Percentiles rank a stretch among this genome's conserved stretches.
These are phyloP conservation scores for Archivesica marissinica DNA, from an alignment of 1,140 invertebrate genomes.

Conservation along the genomic window DNA sequence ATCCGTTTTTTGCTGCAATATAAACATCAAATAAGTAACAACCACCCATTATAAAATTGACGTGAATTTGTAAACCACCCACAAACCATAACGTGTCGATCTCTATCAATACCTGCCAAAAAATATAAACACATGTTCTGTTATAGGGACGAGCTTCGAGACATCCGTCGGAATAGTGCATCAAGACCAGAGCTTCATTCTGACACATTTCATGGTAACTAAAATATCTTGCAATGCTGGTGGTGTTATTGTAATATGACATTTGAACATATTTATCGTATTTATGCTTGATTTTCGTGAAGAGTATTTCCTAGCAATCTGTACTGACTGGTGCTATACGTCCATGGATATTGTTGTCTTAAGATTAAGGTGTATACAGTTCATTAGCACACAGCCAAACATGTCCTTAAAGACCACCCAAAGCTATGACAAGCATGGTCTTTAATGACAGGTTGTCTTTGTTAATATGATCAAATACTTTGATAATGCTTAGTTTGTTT, in stretches of 20 bases:
- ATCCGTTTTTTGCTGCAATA: slow-evolving; percentile 32
- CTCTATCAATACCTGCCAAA: slow-evolving; percentile 44
- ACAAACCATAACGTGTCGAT: slow-evolving; percentile 42
- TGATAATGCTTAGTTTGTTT: no score
- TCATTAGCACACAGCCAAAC: no score
- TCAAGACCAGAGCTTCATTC: slow-evolving; percentile 18
- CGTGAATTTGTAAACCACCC: slow-evolving; percentile 47
- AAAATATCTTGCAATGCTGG: slow-evolving; percentile 30
- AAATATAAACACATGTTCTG: slow-evolving; percentile 43
- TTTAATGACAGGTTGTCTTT: no score
- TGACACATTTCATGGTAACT: slow-evolving; percentile 42
- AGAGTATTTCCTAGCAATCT: no score
- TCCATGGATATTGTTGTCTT: no score
- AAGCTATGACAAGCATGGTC: no score
- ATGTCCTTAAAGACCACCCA: no score
- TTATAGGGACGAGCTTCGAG: slow-evolving; percentile 19
- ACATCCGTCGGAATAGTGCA: slow-evolving; percentile 33
- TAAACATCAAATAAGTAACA: slow-evolving; percentile 50
- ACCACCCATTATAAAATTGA: slow-evolving; percentile 43
- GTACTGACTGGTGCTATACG: no score
- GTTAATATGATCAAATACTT: no score
- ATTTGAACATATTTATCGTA: slow-evolving; percentile 7
- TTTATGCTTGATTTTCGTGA: no score
- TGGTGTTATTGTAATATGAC: background rate
- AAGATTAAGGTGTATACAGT: no score